Evolutionary conservation across 1,140 invertebrate species (phyloP).

Genomic region (Diplogasteroides magnus): DNA sequence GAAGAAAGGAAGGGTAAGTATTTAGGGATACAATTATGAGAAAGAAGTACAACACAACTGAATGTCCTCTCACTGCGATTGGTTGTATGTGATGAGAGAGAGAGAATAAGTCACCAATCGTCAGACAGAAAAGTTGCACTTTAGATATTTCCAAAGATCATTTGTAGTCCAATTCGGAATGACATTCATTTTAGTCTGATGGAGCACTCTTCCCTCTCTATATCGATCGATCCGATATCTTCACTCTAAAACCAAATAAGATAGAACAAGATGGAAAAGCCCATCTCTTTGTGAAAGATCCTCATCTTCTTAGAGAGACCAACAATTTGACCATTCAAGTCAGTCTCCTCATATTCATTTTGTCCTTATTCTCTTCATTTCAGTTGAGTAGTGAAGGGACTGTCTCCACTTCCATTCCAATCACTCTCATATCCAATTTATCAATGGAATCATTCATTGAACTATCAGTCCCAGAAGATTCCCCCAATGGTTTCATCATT

Average conservation of each 20-base stretch:
- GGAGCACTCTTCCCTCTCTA: not conserved
- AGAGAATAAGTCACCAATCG: no score
- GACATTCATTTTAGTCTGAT: not conserved
- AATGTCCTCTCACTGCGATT: constrained; percentile 1
- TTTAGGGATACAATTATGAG: not conserved
- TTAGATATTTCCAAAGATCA: not conserved
- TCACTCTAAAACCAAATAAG: not conserved
- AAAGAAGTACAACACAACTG: not conserved
- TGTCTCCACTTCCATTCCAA: not conserved
- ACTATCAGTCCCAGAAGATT: not conserved
- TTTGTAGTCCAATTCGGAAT: not conserved
- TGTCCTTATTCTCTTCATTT: not conserved
- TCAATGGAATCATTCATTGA: not conserved
- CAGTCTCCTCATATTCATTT: not conserved
- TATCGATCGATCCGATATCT: constrained; percentile 9
- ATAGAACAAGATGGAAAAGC: constrained; percentile 12
- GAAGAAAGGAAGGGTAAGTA: not conserved
- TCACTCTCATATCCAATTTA: constrained; percentile 3
- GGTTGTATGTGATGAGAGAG: no score
- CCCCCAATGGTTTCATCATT: not conserved
- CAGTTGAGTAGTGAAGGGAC: not conserved
- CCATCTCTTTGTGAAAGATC: constrained; percentile 3
- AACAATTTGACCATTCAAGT: not conserved
- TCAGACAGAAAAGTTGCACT: not conserved
- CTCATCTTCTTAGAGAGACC: constrained; percentile 4